Percentiles rank a stretch among this genome's conserved stretches.
phyloP scores from a whole-genome alignment of 2,113 vertebrate genomes.

The Aldabrachelys gigantea region DNA sequence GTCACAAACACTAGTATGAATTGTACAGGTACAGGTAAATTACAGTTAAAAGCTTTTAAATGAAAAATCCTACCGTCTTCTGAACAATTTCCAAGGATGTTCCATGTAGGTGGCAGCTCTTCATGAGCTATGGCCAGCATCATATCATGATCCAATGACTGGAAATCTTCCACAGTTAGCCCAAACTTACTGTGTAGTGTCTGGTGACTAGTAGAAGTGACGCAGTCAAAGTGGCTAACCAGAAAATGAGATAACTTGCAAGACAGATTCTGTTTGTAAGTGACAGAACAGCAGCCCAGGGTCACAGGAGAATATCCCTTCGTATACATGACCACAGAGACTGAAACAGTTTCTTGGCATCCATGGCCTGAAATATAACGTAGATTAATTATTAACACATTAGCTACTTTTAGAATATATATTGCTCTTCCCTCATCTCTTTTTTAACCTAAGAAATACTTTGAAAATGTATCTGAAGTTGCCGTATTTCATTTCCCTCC shows the following conservation, averaged over 20 bases:
- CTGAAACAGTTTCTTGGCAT: conserved; percentile 79
- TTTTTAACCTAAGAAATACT: not conserved
- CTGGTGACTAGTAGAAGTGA: conserved; percentile 76
- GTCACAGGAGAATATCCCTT: conserved; percentile 74
- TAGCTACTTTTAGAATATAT: not conserved
- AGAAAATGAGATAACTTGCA: conserved; percentile 84
- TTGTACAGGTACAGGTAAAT: not conserved
- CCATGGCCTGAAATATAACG: conserved; percentile 78
- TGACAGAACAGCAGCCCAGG: conserved; percentile 72
- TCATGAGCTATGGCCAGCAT: conserved; percentile 83
- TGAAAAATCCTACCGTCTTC: conserved; percentile 69
- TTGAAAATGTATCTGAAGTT: not conserved
- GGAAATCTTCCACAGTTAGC: conserved; percentile 60
- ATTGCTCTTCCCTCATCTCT: not conserved
- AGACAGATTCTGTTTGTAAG: conserved; percentile 80
- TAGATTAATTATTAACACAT: not conserved
- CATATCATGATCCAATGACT: conserved; percentile 79
- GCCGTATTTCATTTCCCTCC: not conserved
- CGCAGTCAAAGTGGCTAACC: conserved; percentile 64
- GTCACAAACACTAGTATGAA: not conserved
- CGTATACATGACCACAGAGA: conserved; percentile 78
- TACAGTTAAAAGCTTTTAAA: not conserved
- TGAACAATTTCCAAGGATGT: conserved; percentile 67
- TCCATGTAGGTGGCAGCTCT: conserved; percentile 83
- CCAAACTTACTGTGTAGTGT: conserved; percentile 81